These are phyloP conservation scores for Crypturellus tataupa DNA, from an alignment of 2,797 vertebrate species.

Conservation along the genomic window DNA sequence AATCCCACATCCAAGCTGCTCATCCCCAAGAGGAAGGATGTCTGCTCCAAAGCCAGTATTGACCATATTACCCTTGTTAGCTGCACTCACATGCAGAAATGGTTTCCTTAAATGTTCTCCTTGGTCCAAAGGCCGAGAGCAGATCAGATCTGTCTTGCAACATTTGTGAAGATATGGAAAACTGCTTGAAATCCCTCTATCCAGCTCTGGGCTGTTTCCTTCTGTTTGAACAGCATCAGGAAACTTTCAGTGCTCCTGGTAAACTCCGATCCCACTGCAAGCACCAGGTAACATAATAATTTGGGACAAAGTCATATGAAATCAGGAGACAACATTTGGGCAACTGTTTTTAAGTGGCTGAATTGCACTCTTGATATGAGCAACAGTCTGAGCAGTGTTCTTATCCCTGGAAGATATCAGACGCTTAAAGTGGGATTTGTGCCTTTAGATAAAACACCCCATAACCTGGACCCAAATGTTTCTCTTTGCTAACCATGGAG, in stretches of 20 bases:
- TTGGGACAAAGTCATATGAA: not conserved
- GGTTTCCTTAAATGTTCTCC: not conserved
- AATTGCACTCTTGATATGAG: not conserved
- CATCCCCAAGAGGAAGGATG: not conserved
- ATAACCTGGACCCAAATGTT: not conserved
- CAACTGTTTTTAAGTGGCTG: not conserved
- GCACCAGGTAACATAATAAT: not conserved
- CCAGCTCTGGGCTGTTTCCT: not conserved
- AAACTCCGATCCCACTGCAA: not conserved
- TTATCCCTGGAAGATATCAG: not conserved
- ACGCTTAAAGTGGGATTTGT: not conserved
- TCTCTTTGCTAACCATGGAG: not conserved
- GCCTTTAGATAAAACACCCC: not conserved
- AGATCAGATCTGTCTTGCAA: not conserved
- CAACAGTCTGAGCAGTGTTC: not conserved
- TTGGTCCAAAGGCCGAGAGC: not conserved
- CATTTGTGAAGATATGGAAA: not conserved
- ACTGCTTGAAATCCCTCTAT: not conserved
- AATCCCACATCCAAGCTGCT: rapidly evolving
- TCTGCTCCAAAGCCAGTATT: not conserved
- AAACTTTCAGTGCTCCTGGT: rapidly evolving
- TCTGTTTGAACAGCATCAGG: not conserved
- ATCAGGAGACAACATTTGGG: not conserved
- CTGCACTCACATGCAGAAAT: not conserved
- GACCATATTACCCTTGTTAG: not conserved